phyloP scores from a whole-genome alignment of 2,113 vertebrate species.

The Phainopepla nitens region DNA sequence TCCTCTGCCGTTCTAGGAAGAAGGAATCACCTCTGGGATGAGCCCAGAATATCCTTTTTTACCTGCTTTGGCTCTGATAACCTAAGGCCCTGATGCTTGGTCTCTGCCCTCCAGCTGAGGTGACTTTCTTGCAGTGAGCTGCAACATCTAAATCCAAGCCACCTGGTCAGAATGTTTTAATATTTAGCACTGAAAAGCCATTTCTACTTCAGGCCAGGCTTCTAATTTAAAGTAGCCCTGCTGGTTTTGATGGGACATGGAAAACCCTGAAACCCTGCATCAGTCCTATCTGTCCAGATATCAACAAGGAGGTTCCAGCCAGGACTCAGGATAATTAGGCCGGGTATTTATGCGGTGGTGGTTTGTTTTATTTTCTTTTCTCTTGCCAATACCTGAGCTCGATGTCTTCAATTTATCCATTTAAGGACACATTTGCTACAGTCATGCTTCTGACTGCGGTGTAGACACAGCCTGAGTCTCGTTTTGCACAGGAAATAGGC shows the following conservation, averaged over 20 bases:
- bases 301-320: not conserved
- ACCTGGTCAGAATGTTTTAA: not conserved
- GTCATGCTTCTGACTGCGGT: not conserved
- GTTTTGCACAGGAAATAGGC: not conserved
- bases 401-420: not conserved
- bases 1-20: not conserved
- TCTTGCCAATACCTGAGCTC: not conserved
- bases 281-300: not conserved
- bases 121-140: not conserved
- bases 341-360: not conserved
- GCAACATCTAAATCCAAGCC: not conserved
- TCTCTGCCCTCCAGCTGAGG: not conserved
- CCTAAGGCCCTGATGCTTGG: not conserved
- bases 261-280: not conserved
- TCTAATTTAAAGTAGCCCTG: conserved; percentile 19
- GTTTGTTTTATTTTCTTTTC: not conserved
- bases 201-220: not conserved
- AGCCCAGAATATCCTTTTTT: not conserved
- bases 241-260: conserved; percentile 6
- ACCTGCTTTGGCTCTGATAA: not conserved
- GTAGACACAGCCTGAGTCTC: not conserved
- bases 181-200: not conserved
- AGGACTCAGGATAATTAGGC: not conserved
- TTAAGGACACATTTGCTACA: not conserved
- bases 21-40: rapidly evolving